Conservation (phyloP, 2,797 vertebrate genomes). For the Capromys pilorides region DNA sequence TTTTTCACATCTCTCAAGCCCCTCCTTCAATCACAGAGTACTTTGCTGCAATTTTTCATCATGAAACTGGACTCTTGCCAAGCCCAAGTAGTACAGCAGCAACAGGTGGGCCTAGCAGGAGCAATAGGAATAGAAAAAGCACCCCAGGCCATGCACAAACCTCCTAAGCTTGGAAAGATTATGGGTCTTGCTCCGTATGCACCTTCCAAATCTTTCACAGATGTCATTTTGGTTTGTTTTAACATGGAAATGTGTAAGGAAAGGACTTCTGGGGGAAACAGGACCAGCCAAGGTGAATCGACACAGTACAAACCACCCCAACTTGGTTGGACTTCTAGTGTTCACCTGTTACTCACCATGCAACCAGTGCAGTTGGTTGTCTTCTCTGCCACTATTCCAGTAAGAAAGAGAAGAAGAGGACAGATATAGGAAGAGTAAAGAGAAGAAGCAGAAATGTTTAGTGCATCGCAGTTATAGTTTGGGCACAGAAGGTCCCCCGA, state of each 20-base stretch:
- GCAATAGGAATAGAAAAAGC: background rate
- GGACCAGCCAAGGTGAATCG: background rate
- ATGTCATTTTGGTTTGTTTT: background rate
- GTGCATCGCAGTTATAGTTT: background rate
- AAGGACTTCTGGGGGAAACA: background rate
- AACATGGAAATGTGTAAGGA: background rate
- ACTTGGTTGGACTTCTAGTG: background rate
- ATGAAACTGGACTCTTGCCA: background rate
- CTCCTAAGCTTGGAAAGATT: background rate
- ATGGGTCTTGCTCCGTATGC: background rate
- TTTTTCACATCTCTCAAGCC: background rate
- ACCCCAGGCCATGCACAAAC: background rate
- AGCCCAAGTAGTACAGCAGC: background rate
- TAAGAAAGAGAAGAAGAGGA: background rate
- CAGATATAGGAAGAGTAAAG: background rate
- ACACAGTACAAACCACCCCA: background rate
- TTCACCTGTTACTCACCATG: background rate
- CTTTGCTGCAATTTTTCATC: background rate
- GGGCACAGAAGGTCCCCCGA: background rate
- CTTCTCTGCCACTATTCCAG: background rate
- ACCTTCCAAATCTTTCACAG: background rate
- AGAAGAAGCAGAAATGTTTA: background rate
- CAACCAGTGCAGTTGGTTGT: background rate
- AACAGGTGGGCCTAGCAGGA: background rate
- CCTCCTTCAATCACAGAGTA: background rate